Base-by-base conservation (phyloP, 2,113 vertebrate genomes). In the Elephas maximus region DNA sequence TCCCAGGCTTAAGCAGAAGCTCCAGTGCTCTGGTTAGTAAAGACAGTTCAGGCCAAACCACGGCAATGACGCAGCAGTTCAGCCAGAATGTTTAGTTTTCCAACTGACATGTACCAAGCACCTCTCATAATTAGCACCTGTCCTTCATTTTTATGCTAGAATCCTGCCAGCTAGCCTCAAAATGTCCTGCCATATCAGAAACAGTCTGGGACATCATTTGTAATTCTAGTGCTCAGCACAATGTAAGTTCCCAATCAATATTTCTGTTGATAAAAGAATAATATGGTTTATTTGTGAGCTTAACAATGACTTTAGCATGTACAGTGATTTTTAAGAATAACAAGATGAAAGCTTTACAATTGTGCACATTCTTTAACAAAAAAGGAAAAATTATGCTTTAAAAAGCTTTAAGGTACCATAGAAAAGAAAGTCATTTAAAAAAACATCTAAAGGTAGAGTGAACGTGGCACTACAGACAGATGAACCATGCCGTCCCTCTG, bases 341-440 rank as follows among this genome's bases (percentile, higher is more conserved):
- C 57, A 28, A 81, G 20, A 51, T 67, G 24, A 85, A 85, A 93
- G 57, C 37, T 76, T 95, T 96, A 69, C 57, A 21, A 8, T n/a
- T 12, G 23, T 73, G 53, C 23, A 73, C 2, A 73, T 45, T 91
- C 48, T 90, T 85, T 53, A 37, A 90, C 28, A 62, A 69, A 94
- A 80, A 90, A 9, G 69, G 44, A 41, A 69, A 51, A 45, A 74
- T 60, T n/a, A 17, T 17, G n/a, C 33, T 71, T 60, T 23, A 57
- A 77, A 86, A 87, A 28, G n/a, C 5, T 77, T 84, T 71, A 87
- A 60, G 63, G 0, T 86, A 33, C 90, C 57, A 81, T 45, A 67
- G 81, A 79, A 62, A 95, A 67, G n/a, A 96, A 95, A 84, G 51
- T 24, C 85, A 94, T 82, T 83, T 17, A 33, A 67, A 67, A 69